Percentiles rank a stretch among this genome's conserved stretches.
These are phyloP conservation scores for Dysmachus trigonus DNA, from an alignment of 2,888 invertebrate genomes.

Conservation along the genomic window DNA sequence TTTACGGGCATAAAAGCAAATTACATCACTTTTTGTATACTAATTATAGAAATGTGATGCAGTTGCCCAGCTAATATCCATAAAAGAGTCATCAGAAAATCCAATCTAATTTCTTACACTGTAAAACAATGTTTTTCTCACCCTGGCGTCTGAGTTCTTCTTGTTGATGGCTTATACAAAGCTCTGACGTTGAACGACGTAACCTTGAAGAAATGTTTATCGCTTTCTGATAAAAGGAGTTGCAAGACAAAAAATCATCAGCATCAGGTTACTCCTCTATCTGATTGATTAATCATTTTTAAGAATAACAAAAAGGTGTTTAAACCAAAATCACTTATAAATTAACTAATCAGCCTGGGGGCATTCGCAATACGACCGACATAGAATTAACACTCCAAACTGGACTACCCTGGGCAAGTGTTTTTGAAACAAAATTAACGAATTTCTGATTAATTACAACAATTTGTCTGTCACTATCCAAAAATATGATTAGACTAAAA, in stretches of 20 bases:
- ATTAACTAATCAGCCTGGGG: neutral
- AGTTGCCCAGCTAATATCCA: neutral
- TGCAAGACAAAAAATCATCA: neutral
- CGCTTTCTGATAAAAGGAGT: neutral
- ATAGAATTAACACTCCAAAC: neutral
- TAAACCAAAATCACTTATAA: neutral
- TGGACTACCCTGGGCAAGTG: neutral
- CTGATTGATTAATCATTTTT: neutral
- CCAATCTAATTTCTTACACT: conserved; percentile 4
- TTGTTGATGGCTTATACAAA: neutral
- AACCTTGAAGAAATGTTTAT: conserved; percentile 23
- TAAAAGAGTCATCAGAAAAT: neutral
- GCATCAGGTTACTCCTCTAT: neutral
- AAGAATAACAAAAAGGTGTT: neutral
- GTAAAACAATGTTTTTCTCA: conserved; percentile 1
- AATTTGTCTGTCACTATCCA: neutral
- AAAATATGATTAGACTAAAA: neutral
- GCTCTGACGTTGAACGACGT: neutral
- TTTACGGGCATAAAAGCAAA: neutral
- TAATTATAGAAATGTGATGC: conserved; percentile 28
- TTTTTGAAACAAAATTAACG: neutral
- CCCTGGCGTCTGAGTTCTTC: neutral
- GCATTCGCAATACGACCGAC: neutral
- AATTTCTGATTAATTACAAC: neutral
- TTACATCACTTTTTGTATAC: conserved; percentile 26